Percentiles rank a stretch among this genome's conserved stretches.
Conservation (phyloP, 2,888 invertebrate genomes). For the Julus scanicus region DNA sequence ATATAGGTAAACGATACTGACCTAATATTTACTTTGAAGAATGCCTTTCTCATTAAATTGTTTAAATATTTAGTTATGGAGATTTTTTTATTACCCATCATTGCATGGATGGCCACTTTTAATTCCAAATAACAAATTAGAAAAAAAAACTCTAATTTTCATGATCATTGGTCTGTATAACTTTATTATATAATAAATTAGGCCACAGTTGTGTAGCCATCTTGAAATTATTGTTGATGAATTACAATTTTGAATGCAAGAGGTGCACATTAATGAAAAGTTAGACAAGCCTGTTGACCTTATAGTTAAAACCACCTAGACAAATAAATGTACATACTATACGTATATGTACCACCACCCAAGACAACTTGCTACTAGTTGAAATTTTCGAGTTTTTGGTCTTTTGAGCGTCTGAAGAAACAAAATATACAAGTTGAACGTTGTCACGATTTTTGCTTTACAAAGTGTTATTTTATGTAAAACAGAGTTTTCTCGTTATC, state of each 20-base stretch:
- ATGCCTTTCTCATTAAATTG: slow-evolving; percentile 5
- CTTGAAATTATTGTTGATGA: background rate
- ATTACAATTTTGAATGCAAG: background rate
- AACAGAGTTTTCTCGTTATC: background rate
- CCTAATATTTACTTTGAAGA: slow-evolving; percentile 18
- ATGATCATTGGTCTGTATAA: slow-evolving; percentile 17
- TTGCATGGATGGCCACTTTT: background rate
- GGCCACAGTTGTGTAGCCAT: background rate
- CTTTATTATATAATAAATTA: background rate
- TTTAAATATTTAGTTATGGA: slow-evolving; percentile 37
- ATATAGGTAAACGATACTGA: slow-evolving; percentile 34
- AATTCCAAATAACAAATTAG: background rate
- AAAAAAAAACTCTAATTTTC: background rate
- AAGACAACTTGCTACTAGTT: background rate
- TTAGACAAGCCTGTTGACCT: background rate
- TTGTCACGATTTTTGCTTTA: background rate
- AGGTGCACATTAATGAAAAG: background rate
- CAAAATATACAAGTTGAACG: background rate
- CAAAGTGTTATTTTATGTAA: background rate
- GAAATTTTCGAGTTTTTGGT: background rate
- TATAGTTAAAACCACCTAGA: background rate
- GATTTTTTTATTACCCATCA: background rate
- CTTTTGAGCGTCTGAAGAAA: background rate
- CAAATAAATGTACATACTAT: background rate
- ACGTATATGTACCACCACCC: background rate